Percentiles rank a stretch among this genome's conserved stretches.
These are phyloP conservation scores for Mamestra brassicae DNA, from an alignment of 2,888 invertebrate genomes.

Conservation along the genomic window DNA sequence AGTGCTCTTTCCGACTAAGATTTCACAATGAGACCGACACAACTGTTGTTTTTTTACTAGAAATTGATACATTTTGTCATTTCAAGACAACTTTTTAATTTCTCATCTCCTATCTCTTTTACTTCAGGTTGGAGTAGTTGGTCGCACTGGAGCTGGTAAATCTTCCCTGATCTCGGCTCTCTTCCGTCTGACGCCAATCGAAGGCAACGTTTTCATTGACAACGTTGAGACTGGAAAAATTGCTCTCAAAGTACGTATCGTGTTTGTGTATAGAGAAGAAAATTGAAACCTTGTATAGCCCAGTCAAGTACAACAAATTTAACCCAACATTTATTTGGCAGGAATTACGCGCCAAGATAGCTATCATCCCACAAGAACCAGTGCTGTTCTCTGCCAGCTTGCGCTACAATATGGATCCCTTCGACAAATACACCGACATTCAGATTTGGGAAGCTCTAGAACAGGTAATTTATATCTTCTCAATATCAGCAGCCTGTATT, in stretches of 20 bases:
- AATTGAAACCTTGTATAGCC: neutral
- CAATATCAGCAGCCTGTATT: too few relatives aligned
- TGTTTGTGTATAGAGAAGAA: neutral
- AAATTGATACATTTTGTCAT: neutral
- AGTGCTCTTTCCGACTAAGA: too few relatives aligned
- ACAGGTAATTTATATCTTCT: slow-evolving; percentile 78
- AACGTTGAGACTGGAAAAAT: slow-evolving; percentile 93
- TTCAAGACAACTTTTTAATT: neutral
- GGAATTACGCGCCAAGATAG: slow-evolving; percentile 92
- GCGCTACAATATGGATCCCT: slow-evolving; percentile 92
- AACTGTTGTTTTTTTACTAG: neutral
- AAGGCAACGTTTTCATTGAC: slow-evolving; percentile 95
- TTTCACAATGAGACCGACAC: too few relatives aligned
- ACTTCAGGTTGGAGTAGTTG: slow-evolving; percentile 95
- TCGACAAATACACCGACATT: slow-evolving; percentile 89
- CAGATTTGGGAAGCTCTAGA: slow-evolving; percentile 91
- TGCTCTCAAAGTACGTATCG: slow-evolving; percentile 90
- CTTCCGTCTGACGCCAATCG: slow-evolving; percentile 95
- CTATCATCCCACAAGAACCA: slow-evolving; percentile 92
- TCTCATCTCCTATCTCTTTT: neutral
- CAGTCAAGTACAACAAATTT: neutral
- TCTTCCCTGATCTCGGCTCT: slow-evolving; percentile 95
- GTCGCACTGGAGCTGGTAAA: slow-evolving; percentile 97
- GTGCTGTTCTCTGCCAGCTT: slow-evolving; percentile 91
- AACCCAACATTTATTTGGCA: slow-evolving; percentile 71